Conservation (phyloP, 1,140 invertebrate genomes). For the Habropoda laboriosa region DNA sequence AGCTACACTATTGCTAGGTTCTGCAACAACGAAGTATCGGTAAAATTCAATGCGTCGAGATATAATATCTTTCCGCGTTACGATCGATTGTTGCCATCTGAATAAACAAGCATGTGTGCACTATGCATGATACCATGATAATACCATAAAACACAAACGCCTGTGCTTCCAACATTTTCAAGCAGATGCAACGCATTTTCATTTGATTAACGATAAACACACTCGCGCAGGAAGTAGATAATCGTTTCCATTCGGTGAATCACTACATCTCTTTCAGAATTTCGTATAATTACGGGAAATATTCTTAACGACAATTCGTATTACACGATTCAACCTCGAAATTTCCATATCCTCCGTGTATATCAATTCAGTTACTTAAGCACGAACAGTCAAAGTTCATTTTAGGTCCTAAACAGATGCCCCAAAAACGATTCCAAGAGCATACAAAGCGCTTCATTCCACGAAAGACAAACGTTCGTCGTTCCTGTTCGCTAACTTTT, state of each 20-base stretch:
- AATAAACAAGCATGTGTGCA: background rate
- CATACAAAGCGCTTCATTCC: background rate
- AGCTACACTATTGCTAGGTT: too few species aligned
- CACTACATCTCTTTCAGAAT: background rate
- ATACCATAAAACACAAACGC: background rate
- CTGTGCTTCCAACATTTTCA: background rate
- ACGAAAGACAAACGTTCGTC: background rate
- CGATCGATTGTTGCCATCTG: constrained; percentile 19
- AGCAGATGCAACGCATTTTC: constrained; percentile 8
- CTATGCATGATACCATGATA: background rate
- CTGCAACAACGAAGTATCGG: background rate
- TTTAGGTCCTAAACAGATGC: too few species aligned
- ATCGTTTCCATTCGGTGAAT: background rate
- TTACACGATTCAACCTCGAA: background rate
- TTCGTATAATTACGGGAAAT: too few species aligned
- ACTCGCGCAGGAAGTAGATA: background rate
- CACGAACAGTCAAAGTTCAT: too few species aligned
- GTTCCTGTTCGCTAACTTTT: constrained; percentile 17
- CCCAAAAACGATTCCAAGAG: background rate
- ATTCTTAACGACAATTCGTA: too few species aligned
- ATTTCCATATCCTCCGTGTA: too few species aligned
- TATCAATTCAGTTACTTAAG: too few species aligned
- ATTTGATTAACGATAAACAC: background rate
- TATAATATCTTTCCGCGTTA: background rate
- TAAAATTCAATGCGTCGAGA: background rate